These are phyloP conservation scores for Trachelus tabidus DNA, from an alignment of 2,888 invertebrate genomes.

Conservation along the genomic window DNA sequence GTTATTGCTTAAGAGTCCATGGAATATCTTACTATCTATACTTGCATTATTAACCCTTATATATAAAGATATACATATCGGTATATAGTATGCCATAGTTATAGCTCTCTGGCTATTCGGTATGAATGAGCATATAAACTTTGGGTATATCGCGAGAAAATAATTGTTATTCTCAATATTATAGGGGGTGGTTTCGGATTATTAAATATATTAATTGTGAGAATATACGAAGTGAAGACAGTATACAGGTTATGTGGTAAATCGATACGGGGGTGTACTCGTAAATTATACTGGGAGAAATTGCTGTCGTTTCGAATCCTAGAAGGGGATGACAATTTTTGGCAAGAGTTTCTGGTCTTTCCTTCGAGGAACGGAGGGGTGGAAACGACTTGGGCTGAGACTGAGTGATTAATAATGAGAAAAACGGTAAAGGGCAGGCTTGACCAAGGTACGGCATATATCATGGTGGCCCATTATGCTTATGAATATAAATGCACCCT, in stretches of 20 bases:
- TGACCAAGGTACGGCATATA: conserved; percentile 30
- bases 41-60: background rate
- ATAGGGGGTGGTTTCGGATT: background rate
- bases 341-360: background rate
- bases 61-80: background rate
- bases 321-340: background rate
- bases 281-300: background rate
- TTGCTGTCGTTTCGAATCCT: background rate
- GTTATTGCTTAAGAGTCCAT: background rate
- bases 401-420: conserved; percentile 52
- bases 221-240: background rate
- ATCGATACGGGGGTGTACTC: background rate
- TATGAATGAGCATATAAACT: background rate
- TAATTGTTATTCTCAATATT: background rate
- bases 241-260: background rate
- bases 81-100: background rate
- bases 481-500: conserved; percentile 62
- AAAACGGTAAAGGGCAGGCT: conserved; percentile 44
- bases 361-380: background rate
- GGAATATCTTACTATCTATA: background rate
- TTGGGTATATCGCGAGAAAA: background rate
- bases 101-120: background rate
- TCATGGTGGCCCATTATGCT: conserved; percentile 49
- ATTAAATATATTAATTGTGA: background rate
- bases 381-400: background rate